Base-by-base conservation (phyloP, 2,888 invertebrate species). In the Dioctria linearis region DNA sequence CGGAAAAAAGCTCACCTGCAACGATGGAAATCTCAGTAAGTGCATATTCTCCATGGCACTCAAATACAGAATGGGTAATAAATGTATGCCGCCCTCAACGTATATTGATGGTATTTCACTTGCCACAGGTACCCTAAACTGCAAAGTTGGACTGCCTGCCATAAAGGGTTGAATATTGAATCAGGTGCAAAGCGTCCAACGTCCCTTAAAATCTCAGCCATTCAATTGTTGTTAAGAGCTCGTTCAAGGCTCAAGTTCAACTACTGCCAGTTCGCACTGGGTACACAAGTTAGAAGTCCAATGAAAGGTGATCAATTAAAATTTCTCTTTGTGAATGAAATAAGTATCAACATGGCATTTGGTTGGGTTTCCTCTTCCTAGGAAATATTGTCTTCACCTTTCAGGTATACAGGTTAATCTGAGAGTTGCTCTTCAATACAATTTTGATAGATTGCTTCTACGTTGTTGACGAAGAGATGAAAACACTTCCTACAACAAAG, bases 91-190 rank as follows among this genome's bases (percentile, higher is more conserved):
- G 9, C 39, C 63, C 39, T 39, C 39, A 8, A 3, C 51, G 9
- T 25, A 5, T 40, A 3, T 40, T 37, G 54, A 11, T 11, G 9
- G 9, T 11, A 54, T 54, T 54, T 54, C 4, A 54, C 54, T 11
- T 37, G 6, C 63, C 59, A 63, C 6, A 6, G 63, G 37, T 25
- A 25, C 25, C 25, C 25, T 25, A 25, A 25, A 25, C 25, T 25
- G 25, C 25, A 25, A 25, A 25, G 25, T 25, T 0, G 25, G 25
- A 25, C 25, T 25, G 25, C 25, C 25, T 25, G 25, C 25, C 25
- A n/a, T 25, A 59, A 25, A 63, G 63, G 63, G 39, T 63, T 63
- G 37, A 63, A 63, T 37, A 37, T 63, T 25, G 13, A 63, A 63
- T 40, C 9, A 6, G 37, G 5, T 9, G 63, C 37, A 6, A 54